Percentiles rank a stretch among this genome's conserved stretches.
phyloP scores from a whole-genome alignment of 2,888 invertebrate species.

The Limenitis camilla region DNA sequence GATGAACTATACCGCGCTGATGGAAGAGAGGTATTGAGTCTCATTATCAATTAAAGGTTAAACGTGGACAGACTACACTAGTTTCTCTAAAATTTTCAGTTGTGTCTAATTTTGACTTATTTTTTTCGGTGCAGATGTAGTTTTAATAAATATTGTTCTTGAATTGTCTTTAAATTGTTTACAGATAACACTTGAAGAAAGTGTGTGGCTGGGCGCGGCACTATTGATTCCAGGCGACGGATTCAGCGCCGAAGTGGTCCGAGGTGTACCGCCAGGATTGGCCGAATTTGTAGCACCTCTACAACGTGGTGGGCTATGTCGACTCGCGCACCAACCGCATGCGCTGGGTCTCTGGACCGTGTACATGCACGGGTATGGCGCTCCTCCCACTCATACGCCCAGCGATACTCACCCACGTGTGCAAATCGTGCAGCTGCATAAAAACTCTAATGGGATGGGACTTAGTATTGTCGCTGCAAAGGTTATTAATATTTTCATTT shows the following conservation, averaged over 20 bases:
- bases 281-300: constrained; percentile 88
- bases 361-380: constrained; percentile 81
- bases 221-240: constrained; percentile 97
- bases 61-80: background rate
- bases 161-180: background rate
- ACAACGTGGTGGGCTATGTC: constrained; percentile 89
- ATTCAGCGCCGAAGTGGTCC: constrained; percentile 96
- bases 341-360: constrained; percentile 97
- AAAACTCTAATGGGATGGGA: constrained; percentile 97
- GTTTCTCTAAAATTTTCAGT: no score
- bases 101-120: no score
- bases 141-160: no score
- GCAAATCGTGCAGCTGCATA: constrained; percentile 90
- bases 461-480: constrained; percentile 99
- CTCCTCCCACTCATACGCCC: constrained; percentile 79
- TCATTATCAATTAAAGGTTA: background rate
- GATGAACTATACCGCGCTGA: constrained; percentile 94
- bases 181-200: constrained; percentile 89
- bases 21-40: constrained; percentile 80
- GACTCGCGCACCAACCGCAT: constrained; percentile 91
- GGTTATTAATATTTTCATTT: constrained; percentile 57
- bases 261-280: constrained; percentile 94
- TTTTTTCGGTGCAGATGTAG: no score
- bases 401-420: constrained; percentile 80
- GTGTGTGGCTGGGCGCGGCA: constrained; percentile 90